phyloP scores from a whole-genome alignment of 2,797 vertebrate species.

The Sciaenops ocellatus region DNA sequence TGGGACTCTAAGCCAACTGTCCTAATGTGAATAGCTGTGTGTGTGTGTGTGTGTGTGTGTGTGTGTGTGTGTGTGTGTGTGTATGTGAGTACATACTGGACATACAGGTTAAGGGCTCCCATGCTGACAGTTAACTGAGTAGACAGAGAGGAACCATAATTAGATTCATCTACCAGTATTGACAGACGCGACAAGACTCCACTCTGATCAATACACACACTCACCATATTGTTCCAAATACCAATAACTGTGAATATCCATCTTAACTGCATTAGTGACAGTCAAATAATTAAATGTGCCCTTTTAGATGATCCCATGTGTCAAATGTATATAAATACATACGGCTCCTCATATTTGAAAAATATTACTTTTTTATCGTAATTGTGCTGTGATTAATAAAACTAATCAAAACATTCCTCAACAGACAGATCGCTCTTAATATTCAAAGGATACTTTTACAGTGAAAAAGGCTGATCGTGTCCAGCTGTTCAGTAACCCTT shows the following conservation, averaged over 20 bases:
- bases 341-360: background rate
- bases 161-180: slow-evolving; percentile 85
- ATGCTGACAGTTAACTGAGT: slow-evolving; percentile 81
- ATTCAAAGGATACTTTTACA: background rate
- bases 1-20: slow-evolving; percentile 76
- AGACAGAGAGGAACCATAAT: slow-evolving; percentile 80
- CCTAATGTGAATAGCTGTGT: slow-evolving; percentile 62
- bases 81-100: slow-evolving; percentile 40
- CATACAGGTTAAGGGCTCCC: slow-evolving; percentile 77
- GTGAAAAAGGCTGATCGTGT: background rate
- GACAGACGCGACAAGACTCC: slow-evolving; percentile 74
- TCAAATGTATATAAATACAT: slow-evolving; percentile 11
- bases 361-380: background rate
- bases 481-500: slow-evolving; percentile 6
- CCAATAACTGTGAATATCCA: slow-evolving; percentile 77
- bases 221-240: slow-evolving; percentile 81
- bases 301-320: slow-evolving; percentile 38
- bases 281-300: slow-evolving; percentile 78
- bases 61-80: slow-evolving; percentile 35
- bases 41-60: slow-evolving; percentile 49
- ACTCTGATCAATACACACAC: slow-evolving; percentile 79
- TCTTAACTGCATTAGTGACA: slow-evolving; percentile 78
- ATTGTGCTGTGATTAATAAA: background rate
- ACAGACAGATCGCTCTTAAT: background rate
- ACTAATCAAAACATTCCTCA: slow-evolving; percentile 2